Percentiles rank a stretch among this genome's conserved stretches.
Conservation (phyloP, 2,113 vertebrate species). For the Lycaon pictus region DNA sequence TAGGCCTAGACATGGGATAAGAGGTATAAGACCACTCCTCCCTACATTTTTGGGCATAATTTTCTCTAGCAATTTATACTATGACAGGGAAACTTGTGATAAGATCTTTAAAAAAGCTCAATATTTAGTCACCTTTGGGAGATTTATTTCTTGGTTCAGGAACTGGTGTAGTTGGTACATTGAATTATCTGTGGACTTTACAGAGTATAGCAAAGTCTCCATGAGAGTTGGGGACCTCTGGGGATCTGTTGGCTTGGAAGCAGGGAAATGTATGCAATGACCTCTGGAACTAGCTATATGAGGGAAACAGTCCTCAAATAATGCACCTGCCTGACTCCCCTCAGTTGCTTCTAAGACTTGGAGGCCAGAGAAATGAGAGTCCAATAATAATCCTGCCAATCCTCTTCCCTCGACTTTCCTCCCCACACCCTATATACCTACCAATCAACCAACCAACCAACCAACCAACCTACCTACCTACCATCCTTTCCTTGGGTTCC, state of each 20-base stretch:
- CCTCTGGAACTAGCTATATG: neutral
- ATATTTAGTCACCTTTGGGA: neutral
- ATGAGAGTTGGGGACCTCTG: neutral
- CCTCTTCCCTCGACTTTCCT: neutral
- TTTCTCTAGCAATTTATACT: conserved; percentile 38
- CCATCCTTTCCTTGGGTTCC: conserved; percentile 45
- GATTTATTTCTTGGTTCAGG: conserved; percentile 23
- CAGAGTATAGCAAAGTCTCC: neutral
- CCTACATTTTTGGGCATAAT: neutral
- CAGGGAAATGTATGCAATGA: neutral
- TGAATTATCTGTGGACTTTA: conserved; percentile 15
- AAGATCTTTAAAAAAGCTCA: conserved; percentile 24
- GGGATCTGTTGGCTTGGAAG: neutral
- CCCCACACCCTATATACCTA: neutral
- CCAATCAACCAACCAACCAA: neutral
- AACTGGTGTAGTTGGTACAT: neutral
- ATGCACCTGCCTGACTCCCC: neutral
- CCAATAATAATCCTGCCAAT: neutral
- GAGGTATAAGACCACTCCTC: neutral
- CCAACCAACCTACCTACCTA: neutral
- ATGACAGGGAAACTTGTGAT: neutral
- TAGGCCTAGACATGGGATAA: neutral
- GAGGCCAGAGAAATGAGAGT: neutral
- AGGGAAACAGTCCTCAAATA: neutral
- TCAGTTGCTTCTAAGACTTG: conserved; percentile 22